A percentile compares a stretch with the other conserved stretches of the same genome.
These are phyloP conservation scores for Carcinoscorpius rotundicauda DNA, from an alignment of 1,140 invertebrate species.

Conservation along the genomic window DNA sequence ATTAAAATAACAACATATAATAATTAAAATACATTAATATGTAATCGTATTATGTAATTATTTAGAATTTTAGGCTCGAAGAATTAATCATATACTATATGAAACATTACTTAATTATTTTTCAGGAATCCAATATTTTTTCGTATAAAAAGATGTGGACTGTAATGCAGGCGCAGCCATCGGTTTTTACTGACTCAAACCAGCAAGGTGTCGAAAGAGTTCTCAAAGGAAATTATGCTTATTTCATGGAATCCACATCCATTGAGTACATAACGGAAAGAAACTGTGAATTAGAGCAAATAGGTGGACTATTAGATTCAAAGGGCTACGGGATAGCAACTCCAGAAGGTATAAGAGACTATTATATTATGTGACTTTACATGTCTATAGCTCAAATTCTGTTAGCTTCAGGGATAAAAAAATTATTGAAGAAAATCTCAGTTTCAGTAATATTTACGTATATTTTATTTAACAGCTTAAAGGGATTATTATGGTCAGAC, in stretches of 20 bases:
- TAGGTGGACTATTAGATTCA: constrained; percentile 55
- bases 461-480: constrained; percentile 32
- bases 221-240: constrained; percentile 52
- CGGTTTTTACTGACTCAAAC: constrained; percentile 63
- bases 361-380: background rate
- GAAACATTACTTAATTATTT: constrained; percentile 8
- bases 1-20: too few species aligned
- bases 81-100: too few species aligned
- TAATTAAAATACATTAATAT: too few species aligned
- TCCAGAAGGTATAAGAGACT: constrained; percentile 41
- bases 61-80: too few species aligned
- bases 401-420: background rate
- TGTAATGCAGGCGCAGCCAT: constrained; percentile 62
- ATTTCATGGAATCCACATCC: constrained; percentile 68
- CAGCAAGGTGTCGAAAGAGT: constrained; percentile 73
- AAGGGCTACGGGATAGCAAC: constrained; percentile 34
- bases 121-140: constrained; percentile 70
- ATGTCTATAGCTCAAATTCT: background rate
- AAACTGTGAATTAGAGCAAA: constrained; percentile 57
- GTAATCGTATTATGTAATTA: too few species aligned
- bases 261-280: constrained; percentile 62
- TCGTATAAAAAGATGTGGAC: constrained; percentile 66
- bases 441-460: constrained; percentile 29
- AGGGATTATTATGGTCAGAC: background rate
- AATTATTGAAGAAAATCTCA: background rate